These are phyloP conservation scores for Dicaeum eximium DNA, from an alignment of 2,113 vertebrate genomes.

Conservation along the genomic window DNA sequence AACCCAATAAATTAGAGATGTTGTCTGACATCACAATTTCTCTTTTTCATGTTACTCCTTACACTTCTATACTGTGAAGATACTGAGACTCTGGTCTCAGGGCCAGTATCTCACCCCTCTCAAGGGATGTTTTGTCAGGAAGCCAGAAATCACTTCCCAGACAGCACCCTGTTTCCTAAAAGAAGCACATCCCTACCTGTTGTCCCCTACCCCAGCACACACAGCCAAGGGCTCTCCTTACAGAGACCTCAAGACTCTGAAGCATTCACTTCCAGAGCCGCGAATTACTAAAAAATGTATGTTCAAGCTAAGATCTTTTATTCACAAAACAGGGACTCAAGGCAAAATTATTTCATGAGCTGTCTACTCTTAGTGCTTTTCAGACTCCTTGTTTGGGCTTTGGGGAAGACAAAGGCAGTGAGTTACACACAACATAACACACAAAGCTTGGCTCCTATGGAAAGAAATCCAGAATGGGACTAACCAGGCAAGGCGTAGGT, in stretches of 20 bases:
- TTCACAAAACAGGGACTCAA: not conserved
- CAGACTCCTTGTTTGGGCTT: not conserved
- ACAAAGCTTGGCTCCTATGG: not conserved
- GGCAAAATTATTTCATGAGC: not conserved
- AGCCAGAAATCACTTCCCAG: not conserved
- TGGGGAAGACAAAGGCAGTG: not conserved
- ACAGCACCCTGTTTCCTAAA: not conserved
- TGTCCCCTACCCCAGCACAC: not conserved
- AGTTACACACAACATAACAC: not conserved
- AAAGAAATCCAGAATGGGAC: accelerated
- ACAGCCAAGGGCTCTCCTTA: not conserved
- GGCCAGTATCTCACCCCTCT: not conserved
- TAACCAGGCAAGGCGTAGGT: accelerated
- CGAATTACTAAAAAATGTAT: accelerated
- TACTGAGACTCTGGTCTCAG: not conserved
- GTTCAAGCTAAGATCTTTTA: not conserved
- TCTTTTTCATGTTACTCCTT: not conserved
- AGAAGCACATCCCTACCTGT: not conserved
- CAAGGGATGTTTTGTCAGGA: not conserved
- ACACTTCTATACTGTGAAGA: not conserved
- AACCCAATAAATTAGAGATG: not conserved
- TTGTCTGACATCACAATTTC: not conserved
- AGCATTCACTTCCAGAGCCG: not conserved
- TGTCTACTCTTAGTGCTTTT: not conserved
- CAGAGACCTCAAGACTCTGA: not conserved